Conservation (phyloP, 2,113 vertebrate genomes). For the Ahaetulla prasina region DNA sequence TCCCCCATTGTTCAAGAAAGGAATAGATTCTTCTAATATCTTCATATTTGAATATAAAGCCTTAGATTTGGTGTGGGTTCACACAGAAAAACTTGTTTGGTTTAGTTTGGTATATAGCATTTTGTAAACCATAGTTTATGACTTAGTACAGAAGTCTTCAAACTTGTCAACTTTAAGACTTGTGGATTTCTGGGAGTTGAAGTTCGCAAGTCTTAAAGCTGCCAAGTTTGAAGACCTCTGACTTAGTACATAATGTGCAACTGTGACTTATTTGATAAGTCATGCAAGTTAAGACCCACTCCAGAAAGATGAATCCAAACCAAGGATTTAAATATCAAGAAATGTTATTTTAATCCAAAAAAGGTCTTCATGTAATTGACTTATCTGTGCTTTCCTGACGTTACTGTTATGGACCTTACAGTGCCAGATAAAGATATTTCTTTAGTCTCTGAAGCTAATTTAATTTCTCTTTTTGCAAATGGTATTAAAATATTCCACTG, state of each 20-base stretch:
- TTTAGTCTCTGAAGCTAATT: background rate
- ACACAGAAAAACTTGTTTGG: background rate
- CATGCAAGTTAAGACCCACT: background rate
- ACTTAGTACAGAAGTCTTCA: no score
- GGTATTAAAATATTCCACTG: background rate
- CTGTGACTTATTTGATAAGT: background rate
- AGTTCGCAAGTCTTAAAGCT: no score
- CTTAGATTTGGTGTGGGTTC: background rate
- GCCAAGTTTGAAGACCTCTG: no score
- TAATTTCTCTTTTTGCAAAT: background rate
- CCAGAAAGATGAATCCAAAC: background rate
- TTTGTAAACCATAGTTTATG: no score
- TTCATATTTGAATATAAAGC: background rate
- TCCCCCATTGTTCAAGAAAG: background rate
- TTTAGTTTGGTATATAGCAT: background rate
- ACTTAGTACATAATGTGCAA: background rate
- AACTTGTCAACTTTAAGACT: no score
- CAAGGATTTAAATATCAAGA: background rate
- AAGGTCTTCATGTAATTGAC: no score
- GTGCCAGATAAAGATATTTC: background rate
- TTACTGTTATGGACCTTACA: background rate
- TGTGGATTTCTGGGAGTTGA: no score
- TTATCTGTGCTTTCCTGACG: background rate
- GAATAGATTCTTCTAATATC: background rate
- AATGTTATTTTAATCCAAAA: background rate